Evolutionary conservation across 2,888 invertebrate species (phyloP).

Genomic region (Linyphia triangularis): DNA sequence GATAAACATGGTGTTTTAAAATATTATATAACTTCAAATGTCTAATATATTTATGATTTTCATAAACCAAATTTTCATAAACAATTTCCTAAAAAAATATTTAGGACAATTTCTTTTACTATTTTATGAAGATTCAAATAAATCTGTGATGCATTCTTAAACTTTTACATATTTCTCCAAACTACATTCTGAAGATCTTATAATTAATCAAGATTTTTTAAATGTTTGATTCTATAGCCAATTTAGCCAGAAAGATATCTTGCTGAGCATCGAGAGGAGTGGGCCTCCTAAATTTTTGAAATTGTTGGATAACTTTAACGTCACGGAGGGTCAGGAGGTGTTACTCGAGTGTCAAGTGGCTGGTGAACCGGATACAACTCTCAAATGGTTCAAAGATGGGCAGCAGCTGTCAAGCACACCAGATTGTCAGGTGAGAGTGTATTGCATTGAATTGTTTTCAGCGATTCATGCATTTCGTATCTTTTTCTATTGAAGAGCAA

Average conservation of each 20-base stretch:
- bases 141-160: not conserved
- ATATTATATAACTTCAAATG: no score
- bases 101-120: no score
- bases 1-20: no score
- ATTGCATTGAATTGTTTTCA: no score
- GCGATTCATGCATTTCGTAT: no score
- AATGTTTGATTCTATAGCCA: constrained; percentile 27
- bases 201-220: not conserved
- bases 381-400: constrained; percentile 87
- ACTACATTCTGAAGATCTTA: not conserved
- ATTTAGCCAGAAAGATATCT: constrained; percentile 63
- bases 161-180: not conserved
- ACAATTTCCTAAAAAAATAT: no score
- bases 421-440: constrained; percentile 33
- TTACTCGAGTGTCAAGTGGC: constrained; percentile 85
- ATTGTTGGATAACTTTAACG: constrained; percentile 86
- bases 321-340: constrained; percentile 86
- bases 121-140: no score
- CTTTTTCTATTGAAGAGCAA: no score
- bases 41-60: no score
- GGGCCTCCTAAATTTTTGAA: constrained; percentile 85
- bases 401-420: not conserved
- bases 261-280: constrained; percentile 62
- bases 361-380: constrained; percentile 85
- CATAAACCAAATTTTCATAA: not conserved